These are phyloP conservation scores for Meriones psammophilus DNA, from an alignment of 2,797 vertebrate species.

Conservation along the genomic window DNA sequence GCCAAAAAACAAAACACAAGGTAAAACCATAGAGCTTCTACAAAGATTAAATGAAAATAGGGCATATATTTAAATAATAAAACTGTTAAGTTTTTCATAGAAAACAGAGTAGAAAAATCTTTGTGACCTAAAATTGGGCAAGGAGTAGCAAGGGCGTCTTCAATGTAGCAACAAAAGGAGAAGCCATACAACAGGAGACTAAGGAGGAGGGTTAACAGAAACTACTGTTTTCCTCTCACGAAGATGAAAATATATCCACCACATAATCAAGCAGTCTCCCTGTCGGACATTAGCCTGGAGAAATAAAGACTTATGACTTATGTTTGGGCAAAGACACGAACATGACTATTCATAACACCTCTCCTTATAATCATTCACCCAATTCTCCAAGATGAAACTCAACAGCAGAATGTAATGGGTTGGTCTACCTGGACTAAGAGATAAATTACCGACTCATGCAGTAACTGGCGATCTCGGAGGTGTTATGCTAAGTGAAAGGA, in stretches of 20 bases:
- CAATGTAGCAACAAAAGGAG: background rate
- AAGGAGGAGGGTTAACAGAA: background rate
- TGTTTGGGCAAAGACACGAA: background rate
- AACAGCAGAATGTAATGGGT: background rate
- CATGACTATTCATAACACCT: background rate
- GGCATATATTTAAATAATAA: background rate
- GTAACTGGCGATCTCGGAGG: background rate
- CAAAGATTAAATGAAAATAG: constrained; percentile 8
- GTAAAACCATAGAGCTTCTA: background rate
- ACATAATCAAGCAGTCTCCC: background rate
- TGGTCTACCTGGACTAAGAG: background rate
- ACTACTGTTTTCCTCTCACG: background rate
- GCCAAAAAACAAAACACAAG: background rate
- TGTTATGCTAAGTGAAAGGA: background rate
- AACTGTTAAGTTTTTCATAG: background rate
- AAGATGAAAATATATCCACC: background rate
- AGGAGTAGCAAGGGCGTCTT: background rate
- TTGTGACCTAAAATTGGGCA: background rate
- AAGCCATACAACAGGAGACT: constrained; percentile 12
- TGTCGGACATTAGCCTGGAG: background rate
- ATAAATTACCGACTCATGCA: background rate
- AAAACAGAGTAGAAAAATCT: constrained; percentile 37
- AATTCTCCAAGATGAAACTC: background rate
- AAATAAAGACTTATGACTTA: constrained; percentile 30
- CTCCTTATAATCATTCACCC: background rate